Evolutionary conservation across 2,888 invertebrate species (phyloP).

Genomic region (Lingula anatina): DNA sequence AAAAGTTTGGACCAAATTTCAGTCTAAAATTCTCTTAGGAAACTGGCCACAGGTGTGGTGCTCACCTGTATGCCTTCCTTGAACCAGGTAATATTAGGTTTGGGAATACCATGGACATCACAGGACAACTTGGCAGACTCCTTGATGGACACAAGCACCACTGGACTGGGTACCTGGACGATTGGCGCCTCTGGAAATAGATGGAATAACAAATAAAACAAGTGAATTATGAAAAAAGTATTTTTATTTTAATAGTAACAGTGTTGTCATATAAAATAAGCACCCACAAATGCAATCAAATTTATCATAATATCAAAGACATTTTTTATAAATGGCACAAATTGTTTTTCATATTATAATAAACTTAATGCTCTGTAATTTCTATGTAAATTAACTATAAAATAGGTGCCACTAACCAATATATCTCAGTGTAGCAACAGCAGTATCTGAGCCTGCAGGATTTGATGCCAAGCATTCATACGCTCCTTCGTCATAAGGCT

Average conservation of each 20-base stretch:
- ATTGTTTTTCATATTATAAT: too few relatives aligned
- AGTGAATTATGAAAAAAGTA: too few relatives aligned
- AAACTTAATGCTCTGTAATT: too few relatives aligned
- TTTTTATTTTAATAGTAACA: too few relatives aligned
- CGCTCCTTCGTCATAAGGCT: conserved; percentile 46
- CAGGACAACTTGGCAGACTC: conserved; percentile 45
- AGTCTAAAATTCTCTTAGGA: conserved; percentile 3
- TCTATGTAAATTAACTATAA: too few relatives aligned
- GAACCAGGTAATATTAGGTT: conserved; percentile 43
- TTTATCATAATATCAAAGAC: too few relatives aligned
- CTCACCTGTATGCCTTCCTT: conserved; percentile 32
- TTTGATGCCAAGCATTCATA: conserved; percentile 53
- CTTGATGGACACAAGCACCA: conserved; percentile 42
- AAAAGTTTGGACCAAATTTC: background rate
- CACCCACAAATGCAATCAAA: too few relatives aligned
- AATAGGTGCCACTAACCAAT: conserved; percentile 41
- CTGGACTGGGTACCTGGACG: conserved; percentile 27
- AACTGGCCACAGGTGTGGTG: background rate
- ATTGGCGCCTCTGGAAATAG: conserved; percentile 39
- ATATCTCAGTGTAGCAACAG: conserved; percentile 38
- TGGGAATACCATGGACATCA: conserved; percentile 50
- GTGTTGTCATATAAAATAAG: too few relatives aligned
- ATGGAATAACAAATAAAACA: too few relatives aligned
- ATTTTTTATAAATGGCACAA: too few relatives aligned
- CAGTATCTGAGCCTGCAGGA: conserved; percentile 47